Evolutionary conservation across 2,888 invertebrate genomes (phyloP).

Genomic region (Halictus ligatus): DNA sequence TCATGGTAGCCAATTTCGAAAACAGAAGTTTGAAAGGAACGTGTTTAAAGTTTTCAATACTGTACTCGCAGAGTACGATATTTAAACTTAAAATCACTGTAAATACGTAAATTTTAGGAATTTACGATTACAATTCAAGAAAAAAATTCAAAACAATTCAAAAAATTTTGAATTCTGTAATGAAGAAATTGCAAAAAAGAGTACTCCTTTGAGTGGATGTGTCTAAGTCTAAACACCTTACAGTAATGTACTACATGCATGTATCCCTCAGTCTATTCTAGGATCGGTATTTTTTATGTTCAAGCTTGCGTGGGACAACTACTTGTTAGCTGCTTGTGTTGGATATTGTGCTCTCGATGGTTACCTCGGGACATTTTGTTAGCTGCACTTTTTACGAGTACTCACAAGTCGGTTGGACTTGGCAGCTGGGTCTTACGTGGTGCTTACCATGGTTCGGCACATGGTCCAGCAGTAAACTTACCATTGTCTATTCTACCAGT

Average conservation of each 20-base stretch:
- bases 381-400: conserved; percentile 81
- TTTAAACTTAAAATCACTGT: neutral
- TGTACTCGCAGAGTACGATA: neutral
- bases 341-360: conserved; percentile 81
- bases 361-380: conserved; percentile 77
- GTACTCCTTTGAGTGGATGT: neutral
- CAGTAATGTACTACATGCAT: conserved; percentile 1
- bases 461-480: conserved; percentile 80
- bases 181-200: neutral
- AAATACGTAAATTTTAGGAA: neutral
- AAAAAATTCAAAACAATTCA: too few relatives aligned
- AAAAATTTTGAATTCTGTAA: neutral
- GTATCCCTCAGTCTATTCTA: conserved; percentile 10
- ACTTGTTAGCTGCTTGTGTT: conserved; percentile 79
- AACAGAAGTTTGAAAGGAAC: neutral
- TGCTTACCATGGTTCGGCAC: conserved; percentile 80
- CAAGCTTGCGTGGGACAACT: conserved; percentile 80
- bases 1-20: conserved; percentile 1
- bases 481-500: conserved; percentile 81
- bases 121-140: neutral
- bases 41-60: neutral
- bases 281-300: conserved; percentile 61
- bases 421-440: conserved; percentile 82
- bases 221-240: neutral
- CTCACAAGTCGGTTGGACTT: conserved; percentile 81